phyloP scores from a whole-genome alignment of 2,113 vertebrate genomes.

The Phaethornis superciliosus region DNA sequence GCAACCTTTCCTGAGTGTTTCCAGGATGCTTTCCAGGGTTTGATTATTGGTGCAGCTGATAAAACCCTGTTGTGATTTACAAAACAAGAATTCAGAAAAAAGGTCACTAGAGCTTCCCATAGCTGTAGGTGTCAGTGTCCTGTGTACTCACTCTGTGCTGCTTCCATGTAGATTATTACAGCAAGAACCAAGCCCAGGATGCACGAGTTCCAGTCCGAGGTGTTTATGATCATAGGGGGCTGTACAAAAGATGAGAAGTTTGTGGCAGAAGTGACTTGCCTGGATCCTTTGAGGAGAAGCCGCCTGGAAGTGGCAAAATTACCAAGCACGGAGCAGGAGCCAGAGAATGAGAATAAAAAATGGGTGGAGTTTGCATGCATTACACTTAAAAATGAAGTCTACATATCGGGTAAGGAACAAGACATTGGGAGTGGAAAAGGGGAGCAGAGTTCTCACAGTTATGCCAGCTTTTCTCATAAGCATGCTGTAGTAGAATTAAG shows the following conservation, averaged over 20 bases:
- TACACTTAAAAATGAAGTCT: conserved; percentile 95
- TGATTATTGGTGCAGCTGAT: background rate
- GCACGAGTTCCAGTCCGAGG: conserved; percentile 93
- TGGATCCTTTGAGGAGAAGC: conserved; percentile 94
- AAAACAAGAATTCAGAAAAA: background rate
- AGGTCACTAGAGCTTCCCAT: background rate
- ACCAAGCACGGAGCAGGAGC: conserved; percentile 87
- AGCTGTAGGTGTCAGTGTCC: background rate
- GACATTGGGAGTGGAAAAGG: background rate
- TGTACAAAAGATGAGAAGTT: conserved; percentile 97
- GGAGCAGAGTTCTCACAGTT: background rate
- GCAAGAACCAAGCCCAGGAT: conserved; percentile 94
- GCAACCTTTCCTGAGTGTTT: background rate
- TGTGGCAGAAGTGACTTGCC: conserved; percentile 93
- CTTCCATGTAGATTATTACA: conserved; percentile 86
- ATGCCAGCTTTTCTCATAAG: background rate
- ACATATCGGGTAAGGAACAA: conserved; percentile 89
- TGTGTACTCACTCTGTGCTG: conserved; percentile 12
- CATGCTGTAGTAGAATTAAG: background rate
- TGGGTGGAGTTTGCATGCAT: conserved; percentile 98
- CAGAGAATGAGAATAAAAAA: conserved; percentile 89
- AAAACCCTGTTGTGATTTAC: background rate
- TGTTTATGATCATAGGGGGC: conserved; percentile 96
- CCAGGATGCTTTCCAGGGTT: background rate
- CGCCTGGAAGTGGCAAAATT: conserved; percentile 95